Evolutionary conservation across 2,888 invertebrate species (phyloP).

Genomic region (Ypsolopha sequella): DNA sequence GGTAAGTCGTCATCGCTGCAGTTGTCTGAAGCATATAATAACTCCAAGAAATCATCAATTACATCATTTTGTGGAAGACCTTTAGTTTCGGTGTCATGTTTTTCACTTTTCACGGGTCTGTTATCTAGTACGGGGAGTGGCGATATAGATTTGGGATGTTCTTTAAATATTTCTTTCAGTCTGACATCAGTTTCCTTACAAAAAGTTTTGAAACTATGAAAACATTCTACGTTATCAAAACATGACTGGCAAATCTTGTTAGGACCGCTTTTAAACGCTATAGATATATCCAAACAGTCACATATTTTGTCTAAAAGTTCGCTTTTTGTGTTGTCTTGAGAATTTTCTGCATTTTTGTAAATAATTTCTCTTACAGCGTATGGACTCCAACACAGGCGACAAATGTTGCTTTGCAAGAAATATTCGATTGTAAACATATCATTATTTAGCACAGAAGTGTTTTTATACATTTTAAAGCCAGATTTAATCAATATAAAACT

Average conservation of each 20-base stretch:
- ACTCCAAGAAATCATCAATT: slow-evolving; percentile 13
- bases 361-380: slow-evolving; percentile 26
- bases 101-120: slow-evolving; percentile 15
- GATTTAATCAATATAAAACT: too few relatives aligned
- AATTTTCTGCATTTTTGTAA: slow-evolving; percentile 13
- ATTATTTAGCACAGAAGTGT: slow-evolving; percentile 12
- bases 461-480: neutral
- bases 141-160: neutral
- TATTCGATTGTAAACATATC: slow-evolving; percentile 37
- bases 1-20: slow-evolving; percentile 10
- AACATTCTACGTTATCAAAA: slow-evolving; percentile 29
- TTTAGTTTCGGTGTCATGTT: slow-evolving; percentile 5
- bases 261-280: slow-evolving; percentile 21
- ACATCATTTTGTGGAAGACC: slow-evolving; percentile 7
- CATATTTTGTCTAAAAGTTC: slow-evolving; percentile 29
- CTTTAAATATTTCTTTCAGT: slow-evolving; percentile 23
- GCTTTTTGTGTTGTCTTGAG: slow-evolving; percentile 11
- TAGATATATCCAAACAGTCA: slow-evolving; percentile 35
- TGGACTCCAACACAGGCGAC: slow-evolving; percentile 45
- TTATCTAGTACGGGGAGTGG: neutral
- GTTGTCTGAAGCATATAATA: slow-evolving; percentile 12
- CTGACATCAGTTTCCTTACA: slow-evolving; percentile 34
- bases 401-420: slow-evolving; percentile 39
- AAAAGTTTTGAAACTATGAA: slow-evolving; percentile 38
- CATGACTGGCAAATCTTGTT: slow-evolving; percentile 40